Evolutionary conservation across 2,888 invertebrate species (phyloP).

Genomic region (Caenorhabditis sp.): DNA sequence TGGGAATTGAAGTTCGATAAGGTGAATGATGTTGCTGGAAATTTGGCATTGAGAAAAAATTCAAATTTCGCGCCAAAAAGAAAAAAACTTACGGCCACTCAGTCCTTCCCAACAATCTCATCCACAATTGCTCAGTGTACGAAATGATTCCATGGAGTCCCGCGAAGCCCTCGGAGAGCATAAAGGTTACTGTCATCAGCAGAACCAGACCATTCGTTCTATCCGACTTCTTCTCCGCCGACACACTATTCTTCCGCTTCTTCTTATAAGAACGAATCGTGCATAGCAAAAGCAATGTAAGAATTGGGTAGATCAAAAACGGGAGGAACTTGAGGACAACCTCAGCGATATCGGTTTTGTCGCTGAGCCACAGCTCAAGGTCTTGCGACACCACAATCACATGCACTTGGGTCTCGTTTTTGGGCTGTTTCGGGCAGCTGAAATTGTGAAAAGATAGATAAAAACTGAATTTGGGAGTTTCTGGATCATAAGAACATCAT

Average conservation of each 20-base stretch:
- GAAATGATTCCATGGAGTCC: not conserved
- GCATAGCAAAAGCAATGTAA: not conserved
- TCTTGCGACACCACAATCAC: not conserved
- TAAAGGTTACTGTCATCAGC: not conserved
- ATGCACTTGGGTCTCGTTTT: not conserved
- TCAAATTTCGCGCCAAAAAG: no score
- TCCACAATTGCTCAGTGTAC: not conserved
- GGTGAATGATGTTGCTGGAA: not conserved
- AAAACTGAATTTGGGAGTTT: no score
- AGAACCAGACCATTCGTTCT: not conserved
- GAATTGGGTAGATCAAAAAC: not conserved
- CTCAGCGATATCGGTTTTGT: not conserved
- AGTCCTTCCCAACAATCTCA: not conserved
- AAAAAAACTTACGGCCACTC: conserved; percentile 8
- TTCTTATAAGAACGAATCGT: not conserved
- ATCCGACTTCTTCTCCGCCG: not conserved
- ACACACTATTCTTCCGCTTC: conserved; percentile 4
- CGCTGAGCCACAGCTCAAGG: not conserved
- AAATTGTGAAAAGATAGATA: not conserved
- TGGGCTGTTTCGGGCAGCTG: conserved; percentile 1
- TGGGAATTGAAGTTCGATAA: not conserved
- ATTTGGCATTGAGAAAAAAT: not conserved
- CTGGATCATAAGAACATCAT: no score
- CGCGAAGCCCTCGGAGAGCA: conserved; percentile 3
- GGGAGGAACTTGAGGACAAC: conserved; percentile 1